Percentiles rank a stretch among this genome's conserved stretches.
Conservation (phyloP, 2,797 vertebrate genomes). For the Alosa sapidissima region DNA sequence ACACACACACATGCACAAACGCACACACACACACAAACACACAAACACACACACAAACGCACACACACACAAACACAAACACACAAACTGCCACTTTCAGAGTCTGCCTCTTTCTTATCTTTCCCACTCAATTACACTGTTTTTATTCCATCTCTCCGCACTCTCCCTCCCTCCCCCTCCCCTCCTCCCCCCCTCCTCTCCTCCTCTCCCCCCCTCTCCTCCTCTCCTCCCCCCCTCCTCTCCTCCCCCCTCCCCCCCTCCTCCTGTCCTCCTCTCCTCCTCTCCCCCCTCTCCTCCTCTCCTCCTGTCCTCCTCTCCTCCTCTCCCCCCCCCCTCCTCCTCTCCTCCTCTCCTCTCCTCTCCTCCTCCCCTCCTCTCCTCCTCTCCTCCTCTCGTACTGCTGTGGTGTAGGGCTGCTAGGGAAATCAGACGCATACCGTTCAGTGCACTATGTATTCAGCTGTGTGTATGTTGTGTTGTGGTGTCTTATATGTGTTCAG, state of each 20-base stretch:
- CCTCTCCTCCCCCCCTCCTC: too few relatives aligned
- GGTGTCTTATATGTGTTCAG: too few relatives aligned
- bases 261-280: background rate
- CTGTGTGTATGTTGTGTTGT: too few relatives aligned
- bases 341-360: background rate
- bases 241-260: too few relatives aligned
- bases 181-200: background rate
- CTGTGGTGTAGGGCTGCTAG: background rate
- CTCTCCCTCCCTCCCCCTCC: background rate
- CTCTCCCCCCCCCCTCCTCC: background rate
- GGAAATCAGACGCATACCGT: background rate
- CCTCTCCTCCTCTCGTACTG: background rate
- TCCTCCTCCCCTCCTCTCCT: background rate
- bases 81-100: constrained; percentile 16
- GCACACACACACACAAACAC: background rate
- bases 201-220: background rate
- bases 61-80: constrained; percentile 2
- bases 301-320: background rate
- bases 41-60: background rate
- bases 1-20: background rate
- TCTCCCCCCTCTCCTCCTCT: background rate
- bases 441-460: background rate
- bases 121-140: constrained; percentile 21
- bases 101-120: constrained; percentile 18
- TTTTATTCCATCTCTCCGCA: constrained; percentile 6